Evolutionary conservation across 2,888 invertebrate species (phyloP).

Genomic region (Melanchra persicariae): DNA sequence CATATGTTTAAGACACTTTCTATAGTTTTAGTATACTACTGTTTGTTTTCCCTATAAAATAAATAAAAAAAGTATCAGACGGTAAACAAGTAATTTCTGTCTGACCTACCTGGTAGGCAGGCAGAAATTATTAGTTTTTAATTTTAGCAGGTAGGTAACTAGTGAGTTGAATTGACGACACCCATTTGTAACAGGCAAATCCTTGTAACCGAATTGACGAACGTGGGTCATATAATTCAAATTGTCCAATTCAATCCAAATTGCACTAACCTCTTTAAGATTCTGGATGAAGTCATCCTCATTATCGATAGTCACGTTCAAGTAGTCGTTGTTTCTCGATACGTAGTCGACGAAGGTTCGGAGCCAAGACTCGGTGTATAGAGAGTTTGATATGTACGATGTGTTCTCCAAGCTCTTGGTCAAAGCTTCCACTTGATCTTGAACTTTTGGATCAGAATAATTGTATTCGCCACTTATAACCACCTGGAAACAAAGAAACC

Average conservation of each 20-base stretch:
- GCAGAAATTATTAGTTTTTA: no score
- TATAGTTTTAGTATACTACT: no score
- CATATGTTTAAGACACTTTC: no score
- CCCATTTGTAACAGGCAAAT: constrained; percentile 3
- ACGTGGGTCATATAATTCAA: constrained; percentile 32
- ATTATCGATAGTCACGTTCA: constrained; percentile 94
- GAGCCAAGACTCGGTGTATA: constrained; percentile 97
- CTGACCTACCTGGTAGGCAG: no score
- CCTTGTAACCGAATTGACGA: constrained; percentile 9
- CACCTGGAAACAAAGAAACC: constrained; percentile 90
- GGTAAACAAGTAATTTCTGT: no score
- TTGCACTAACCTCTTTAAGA: constrained; percentile 92
- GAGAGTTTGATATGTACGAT: constrained; percentile 94
- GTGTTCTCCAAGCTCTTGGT: constrained; percentile 95
- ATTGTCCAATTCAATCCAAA: constrained; percentile 20
- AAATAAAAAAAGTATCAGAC: no score
- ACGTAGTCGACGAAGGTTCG: constrained; percentile 95
- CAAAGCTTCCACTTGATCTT: constrained; percentile 94
- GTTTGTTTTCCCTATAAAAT: no score
- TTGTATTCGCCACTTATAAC: constrained; percentile 95
- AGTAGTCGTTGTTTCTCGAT: constrained; percentile 93
- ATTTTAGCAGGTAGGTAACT: neutral
- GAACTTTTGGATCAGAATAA: constrained; percentile 94
- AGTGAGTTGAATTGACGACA: neutral
- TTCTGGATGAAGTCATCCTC: constrained; percentile 94